Conservation (phyloP, 2,113 vertebrate species). For the Crypturellus undulatus region DNA sequence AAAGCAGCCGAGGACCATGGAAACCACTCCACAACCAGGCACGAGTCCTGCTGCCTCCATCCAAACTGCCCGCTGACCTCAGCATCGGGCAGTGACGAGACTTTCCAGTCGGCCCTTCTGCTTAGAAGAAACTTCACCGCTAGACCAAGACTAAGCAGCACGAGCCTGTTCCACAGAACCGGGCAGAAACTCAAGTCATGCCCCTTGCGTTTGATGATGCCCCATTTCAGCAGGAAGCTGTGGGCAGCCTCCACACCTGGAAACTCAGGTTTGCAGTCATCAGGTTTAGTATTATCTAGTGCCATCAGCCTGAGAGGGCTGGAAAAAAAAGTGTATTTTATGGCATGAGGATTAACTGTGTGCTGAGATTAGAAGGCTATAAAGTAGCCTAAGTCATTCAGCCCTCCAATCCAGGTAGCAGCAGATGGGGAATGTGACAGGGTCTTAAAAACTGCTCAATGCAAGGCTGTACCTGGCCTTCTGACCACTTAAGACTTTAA, state of each 20-base stretch:
- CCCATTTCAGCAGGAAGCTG: neutral
- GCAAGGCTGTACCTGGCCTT: neutral
- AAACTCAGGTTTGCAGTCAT: neutral
- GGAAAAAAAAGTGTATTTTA: neutral
- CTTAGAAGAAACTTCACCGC: neutral
- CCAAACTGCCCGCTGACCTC: neutral
- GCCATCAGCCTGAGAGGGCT: neutral
- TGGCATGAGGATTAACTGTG: neutral
- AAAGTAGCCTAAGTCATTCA: constrained; percentile 28
- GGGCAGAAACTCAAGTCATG: neutral
- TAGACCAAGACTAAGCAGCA: neutral
- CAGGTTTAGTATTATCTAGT: neutral
- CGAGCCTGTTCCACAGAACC: neutral
- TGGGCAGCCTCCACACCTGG: neutral
- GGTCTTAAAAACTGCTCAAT: neutral
- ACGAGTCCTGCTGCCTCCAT: constrained; percentile 8
- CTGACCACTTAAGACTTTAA: constrained; percentile 5
- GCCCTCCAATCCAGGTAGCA: constrained; percentile 30
- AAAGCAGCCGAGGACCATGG: constrained; percentile 54
- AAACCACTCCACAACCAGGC: constrained; percentile 47
- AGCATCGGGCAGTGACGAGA: neutral
- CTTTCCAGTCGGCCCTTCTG: neutral
- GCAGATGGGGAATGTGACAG: constrained; percentile 12
- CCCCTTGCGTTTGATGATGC: neutral
- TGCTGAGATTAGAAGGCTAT: neutral